These are phyloP conservation scores for Cebus imitator DNA, from an alignment of 2,113 vertebrate species.

Conservation along the genomic window DNA sequence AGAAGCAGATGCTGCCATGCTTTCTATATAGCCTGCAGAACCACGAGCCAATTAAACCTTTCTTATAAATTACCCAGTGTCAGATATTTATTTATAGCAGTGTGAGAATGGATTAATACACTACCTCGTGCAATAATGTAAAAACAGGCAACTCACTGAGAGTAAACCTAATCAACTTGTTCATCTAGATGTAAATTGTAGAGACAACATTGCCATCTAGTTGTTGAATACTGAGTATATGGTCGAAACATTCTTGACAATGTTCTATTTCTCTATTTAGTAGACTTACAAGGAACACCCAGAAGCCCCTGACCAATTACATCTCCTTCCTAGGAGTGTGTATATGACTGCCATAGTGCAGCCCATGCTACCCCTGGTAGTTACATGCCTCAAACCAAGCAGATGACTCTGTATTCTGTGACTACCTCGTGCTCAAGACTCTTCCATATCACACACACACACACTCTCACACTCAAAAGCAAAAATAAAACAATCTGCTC, in stretches of 20 bases:
- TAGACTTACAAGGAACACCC: constrained; percentile 84
- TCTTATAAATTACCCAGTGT: no score
- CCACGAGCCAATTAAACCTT: no score
- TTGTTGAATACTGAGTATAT: not conserved
- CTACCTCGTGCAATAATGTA: not conserved
- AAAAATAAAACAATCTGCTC: not conserved
- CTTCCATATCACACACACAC: not conserved
- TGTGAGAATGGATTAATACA: no score
- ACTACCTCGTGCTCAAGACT: not conserved
- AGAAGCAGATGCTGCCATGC: no score
- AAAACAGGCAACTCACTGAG: not conserved
- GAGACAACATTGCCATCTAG: not conserved
- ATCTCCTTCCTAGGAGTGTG: constrained; percentile 72
- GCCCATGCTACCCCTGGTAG: constrained; percentile 83
- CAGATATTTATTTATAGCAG: no score
- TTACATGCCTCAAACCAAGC: not conserved
- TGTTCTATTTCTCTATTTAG: not conserved
- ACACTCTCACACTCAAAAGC: not conserved
- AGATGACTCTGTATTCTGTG: not conserved
- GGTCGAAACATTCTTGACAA: not conserved
- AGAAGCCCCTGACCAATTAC: constrained; percentile 81
- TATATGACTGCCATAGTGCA: constrained; percentile 79
- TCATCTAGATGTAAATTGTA: not conserved
- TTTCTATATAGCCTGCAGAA: no score
- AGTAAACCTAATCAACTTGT: not conserved